phyloP scores from a whole-genome alignment of 1,140 invertebrate genomes.

The Eumeta japonica region DNA sequence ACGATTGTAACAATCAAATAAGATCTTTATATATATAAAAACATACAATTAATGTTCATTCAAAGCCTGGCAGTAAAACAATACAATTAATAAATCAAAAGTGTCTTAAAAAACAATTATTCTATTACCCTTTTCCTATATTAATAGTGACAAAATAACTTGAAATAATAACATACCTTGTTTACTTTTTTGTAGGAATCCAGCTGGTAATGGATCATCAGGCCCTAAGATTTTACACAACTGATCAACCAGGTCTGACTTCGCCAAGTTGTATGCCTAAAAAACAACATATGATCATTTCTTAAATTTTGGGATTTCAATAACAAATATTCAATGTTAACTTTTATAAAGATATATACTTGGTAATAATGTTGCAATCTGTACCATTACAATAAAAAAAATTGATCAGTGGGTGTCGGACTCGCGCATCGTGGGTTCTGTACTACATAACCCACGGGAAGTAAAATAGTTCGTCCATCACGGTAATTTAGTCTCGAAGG shows the following conservation, averaged over 20 bases:
- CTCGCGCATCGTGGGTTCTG: too few relatives aligned
- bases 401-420: too few relatives aligned
- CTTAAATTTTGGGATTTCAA: too few relatives aligned
- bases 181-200: conserved; percentile 50
- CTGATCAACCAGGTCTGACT: conserved; percentile 41
- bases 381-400: too few relatives aligned
- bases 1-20: not conserved
- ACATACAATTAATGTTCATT: not conserved
- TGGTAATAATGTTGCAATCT: too few relatives aligned
- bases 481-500: too few relatives aligned
- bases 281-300: conserved; percentile 12
- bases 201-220: conserved; percentile 39
- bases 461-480: too few relatives aligned
- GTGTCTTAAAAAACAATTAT: conserved; percentile 4
- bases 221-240: conserved; percentile 43
- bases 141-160: not conserved
- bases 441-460: too few relatives aligned
- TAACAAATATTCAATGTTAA: conserved; percentile 1
- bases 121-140: too few relatives aligned
- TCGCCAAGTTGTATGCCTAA: conserved; percentile 44
- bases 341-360: conserved; percentile 4
- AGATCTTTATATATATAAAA: conserved; percentile 1
- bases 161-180: conserved; percentile 27
- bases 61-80: not conserved
- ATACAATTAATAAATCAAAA: not conserved